Conservation (phyloP, 1,140 invertebrate species). For the Contarinia nasturtii region DNA sequence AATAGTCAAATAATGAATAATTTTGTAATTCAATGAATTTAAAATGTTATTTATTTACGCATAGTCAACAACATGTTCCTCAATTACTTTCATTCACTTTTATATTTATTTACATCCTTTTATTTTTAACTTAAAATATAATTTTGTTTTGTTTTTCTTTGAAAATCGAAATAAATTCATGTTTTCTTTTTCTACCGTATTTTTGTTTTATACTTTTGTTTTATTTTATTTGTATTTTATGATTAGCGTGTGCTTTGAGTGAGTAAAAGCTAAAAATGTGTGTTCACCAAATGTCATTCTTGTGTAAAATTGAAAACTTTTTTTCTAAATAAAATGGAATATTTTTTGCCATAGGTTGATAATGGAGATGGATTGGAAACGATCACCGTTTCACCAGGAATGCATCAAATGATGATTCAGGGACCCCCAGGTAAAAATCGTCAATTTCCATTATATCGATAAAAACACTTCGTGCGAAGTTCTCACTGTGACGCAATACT, state of each 20-base stretch:
- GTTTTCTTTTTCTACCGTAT: not conserved
- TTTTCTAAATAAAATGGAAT: not conserved
- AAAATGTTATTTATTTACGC: too few species aligned
- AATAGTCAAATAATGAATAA: too few species aligned
- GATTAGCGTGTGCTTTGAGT: not conserved
- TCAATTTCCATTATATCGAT: too few species aligned
- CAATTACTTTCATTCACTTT: conserved; percentile 7
- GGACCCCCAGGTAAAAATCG: too few species aligned
- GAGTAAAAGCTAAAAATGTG: not conserved
- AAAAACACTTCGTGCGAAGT: too few species aligned
- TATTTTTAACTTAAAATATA: conserved; percentile 6
- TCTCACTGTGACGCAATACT: too few species aligned
- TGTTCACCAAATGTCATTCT: not conserved
- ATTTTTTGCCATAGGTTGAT: conserved; percentile 30
- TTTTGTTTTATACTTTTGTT: not conserved
- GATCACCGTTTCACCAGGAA: conserved; percentile 43
- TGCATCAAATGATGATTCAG: conserved; percentile 64
- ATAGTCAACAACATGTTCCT: too few species aligned
- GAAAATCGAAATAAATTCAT: not conserved
- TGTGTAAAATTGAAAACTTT: too few species aligned
- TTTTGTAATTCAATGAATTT: too few species aligned
- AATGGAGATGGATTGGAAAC: conserved; percentile 45
- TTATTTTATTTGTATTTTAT: not conserved
- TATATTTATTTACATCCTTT: conserved; percentile 9
- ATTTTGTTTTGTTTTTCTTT: not conserved